Base-by-base conservation (phyloP, 1,140 invertebrate species). In the Lethocerus indicus region DNA sequence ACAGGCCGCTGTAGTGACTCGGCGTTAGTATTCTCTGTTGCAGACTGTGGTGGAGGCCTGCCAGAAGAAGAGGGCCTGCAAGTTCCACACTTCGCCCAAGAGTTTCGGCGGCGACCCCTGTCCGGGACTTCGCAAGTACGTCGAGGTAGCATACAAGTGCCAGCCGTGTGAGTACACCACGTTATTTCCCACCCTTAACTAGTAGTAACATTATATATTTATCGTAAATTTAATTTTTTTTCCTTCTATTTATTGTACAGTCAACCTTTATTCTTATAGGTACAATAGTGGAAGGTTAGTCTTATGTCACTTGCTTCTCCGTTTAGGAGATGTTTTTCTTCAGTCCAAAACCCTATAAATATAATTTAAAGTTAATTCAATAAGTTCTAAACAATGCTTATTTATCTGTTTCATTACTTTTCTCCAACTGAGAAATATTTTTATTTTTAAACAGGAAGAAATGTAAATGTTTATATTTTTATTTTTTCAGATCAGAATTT, bases 61-160 rank as follows among this genome's bases (percentile, higher is more conserved):
- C 64, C 85, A 90, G 65, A 90, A 92, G 69, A 86, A 89, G 64
- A 66, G 80, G 18, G 76, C 81, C 56, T 94, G 90, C 71, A 83
- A 83, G 61, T 83, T 94, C 59, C 76, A 83, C 60, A 83, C 86
- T 13, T 81, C 76, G 36, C 80, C 84, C 0, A 75, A 79, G 57
- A 78, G 78, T 36, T 87, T 89, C 60, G 79, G 81, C 27, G 74
- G 76, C 3, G 87, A 93, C 66, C 87, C 87, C 0, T 94, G 90
- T 63, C 87, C 87, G 25, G 79, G 79, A 29, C 73, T 80, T 13
- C 71, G 78, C 23, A 91, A 91, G 67, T 90, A 87, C 64, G 82
- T 91, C 56, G 86, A 92, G 68, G 81, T 92, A 24, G 84, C 86
- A 51, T 93, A 88, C 68, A 92, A 91, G 68, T 94, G 89, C 71